phyloP scores from a whole-genome alignment of 2,797 vertebrate species.

The Cossypha dichroa region DNA sequence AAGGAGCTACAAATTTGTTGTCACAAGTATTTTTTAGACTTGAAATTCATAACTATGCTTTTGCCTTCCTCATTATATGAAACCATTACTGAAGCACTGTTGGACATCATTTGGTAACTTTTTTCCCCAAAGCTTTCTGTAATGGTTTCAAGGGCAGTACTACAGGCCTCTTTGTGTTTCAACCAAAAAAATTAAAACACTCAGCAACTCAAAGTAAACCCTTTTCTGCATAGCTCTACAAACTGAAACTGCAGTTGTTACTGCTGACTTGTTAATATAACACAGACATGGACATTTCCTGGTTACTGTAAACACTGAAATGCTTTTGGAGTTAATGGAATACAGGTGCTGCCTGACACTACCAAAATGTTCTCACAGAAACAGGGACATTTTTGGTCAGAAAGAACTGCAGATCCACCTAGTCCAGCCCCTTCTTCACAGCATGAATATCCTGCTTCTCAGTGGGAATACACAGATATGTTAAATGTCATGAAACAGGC shows the following conservation, averaged over 20 bases:
- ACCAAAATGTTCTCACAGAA: conserved; percentile 58
- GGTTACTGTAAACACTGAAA: conserved; percentile 62
- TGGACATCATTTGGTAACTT: neutral
- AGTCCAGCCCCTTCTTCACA: conserved; percentile 46
- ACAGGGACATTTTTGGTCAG: conserved; percentile 26
- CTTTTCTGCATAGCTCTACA: conserved; percentile 22
- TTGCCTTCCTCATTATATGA: neutral
- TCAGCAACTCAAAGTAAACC: neutral
- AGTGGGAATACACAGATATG: conserved; percentile 46
- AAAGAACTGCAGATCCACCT: conserved; percentile 15
- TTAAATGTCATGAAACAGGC: conserved; percentile 42
- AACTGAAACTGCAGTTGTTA: conserved; percentile 45
- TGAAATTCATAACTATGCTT: neutral
- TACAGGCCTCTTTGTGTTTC: neutral
- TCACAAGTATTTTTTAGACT: neutral
- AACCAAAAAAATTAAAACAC: neutral
- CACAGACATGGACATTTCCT: conserved; percentile 63
- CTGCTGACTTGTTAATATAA: conserved; percentile 61
- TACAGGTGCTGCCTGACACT: conserved; percentile 44
- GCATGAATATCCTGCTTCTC: conserved; percentile 56
- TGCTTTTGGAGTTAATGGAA: conserved; percentile 63
- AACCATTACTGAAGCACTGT: neutral
- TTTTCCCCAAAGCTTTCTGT: neutral
- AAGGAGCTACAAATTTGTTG: neutral
- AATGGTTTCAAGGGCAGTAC: neutral